These are phyloP conservation scores for Tanytarsus gracilentus DNA, from an alignment of 2,888 invertebrate species.

Conservation along the genomic window DNA sequence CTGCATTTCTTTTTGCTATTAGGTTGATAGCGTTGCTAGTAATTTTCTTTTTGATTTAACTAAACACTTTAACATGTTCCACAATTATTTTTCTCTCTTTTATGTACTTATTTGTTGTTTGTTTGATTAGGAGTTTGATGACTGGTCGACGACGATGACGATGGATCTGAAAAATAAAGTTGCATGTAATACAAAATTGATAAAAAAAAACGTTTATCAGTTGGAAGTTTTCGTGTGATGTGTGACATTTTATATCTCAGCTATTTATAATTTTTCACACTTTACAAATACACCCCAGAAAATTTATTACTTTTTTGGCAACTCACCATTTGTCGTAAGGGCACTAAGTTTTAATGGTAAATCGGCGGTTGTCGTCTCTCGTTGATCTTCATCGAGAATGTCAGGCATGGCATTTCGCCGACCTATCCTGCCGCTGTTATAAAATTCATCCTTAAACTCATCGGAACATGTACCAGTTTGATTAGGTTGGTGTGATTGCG, in stretches of 20 bases:
- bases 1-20: constrained; percentile 1
- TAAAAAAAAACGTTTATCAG: not conserved
- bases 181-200: not conserved
- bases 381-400: constrained; percentile 64
- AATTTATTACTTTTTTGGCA: not conserved
- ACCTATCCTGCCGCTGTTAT: constrained; percentile 77
- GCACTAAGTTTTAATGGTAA: constrained; percentile 66
- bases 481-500: not conserved
- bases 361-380: constrained; percentile 61
- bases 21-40: constrained; percentile 7
- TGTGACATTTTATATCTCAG: not conserved
- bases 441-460: constrained; percentile 64
- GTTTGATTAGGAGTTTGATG: constrained; percentile 20
- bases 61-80: not conserved
- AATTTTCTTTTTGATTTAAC: not conserved
- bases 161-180: constrained; percentile 10
- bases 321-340: constrained; percentile 53
- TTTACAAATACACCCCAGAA: no score
- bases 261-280: no score
- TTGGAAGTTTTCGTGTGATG: no score
- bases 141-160: constrained; percentile 15
- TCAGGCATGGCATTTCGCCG: constrained; percentile 82
- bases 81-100: not conserved
- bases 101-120: constrained; percentile 21
- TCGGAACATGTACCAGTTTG: constrained; percentile 37